Base-by-base conservation (phyloP, 2,113 vertebrate species). In the Xenotilapia longispinis region DNA sequence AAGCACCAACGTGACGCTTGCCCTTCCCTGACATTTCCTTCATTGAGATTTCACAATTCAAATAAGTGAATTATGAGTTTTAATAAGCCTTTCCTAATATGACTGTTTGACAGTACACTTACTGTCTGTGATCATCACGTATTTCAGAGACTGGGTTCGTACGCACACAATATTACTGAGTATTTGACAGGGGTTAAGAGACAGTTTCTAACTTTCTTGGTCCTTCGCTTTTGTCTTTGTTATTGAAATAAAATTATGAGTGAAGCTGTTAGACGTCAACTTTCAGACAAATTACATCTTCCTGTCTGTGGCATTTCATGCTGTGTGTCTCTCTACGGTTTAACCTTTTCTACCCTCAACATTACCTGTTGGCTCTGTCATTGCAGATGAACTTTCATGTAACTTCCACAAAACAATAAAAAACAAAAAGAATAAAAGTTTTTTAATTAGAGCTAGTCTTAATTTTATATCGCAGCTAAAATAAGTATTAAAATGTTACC, bases 61-160 rank as follows among this genome's bases (percentile, higher is more conserved):
- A 95, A 95, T 93, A 94, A 95, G 85, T 92, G 84, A 91, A 87
- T 95, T 86, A 96, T 94, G 93, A 88, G 92, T 94, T 96, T 95
- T 95, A 96, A 96, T 95, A 95, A 96, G 93, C 86, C 82, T 86
- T 55, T 82, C 84, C 86, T 91, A 91, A 93, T 93, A 92, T 86
- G 86, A 88, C 89, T 94, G 93, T 92, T 95, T 95, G 92, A 95
- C 80, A 82, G 93, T 87, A 92, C 86, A 91, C 81, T 93, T 88
- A 80, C 86, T 92, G 85, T 93, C 85, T 21, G 80, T 84, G 92
- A 92, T 93, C 84, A 92, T 87, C 81, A 83, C 87, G 88, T 92
- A 82, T 92, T 88, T 89, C 55, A 45, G 86, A 90, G 82, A 86
- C 10, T 89, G 60, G 21, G 73, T 60, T 83, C 49, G 82, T 60